Evolutionary conservation across 2,888 invertebrate genomes (phyloP), one percentile per base, ranked within the genome.

Genomic region (Chymomyza caudatula): DNA sequence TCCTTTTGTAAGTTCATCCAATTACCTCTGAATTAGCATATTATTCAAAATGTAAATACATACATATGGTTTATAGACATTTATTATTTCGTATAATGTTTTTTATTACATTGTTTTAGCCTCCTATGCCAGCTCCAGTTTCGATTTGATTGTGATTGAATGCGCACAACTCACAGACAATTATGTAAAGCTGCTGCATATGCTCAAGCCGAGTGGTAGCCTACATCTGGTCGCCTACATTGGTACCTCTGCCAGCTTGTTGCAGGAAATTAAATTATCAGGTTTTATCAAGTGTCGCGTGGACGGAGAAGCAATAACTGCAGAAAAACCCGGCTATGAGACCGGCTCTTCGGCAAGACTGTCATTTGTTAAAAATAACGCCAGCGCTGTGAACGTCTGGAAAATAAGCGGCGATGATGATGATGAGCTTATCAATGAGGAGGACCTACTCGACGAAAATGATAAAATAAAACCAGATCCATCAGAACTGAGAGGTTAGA

Each of bases 381-480:
- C 76, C 8, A 73, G 65, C 52, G 62, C 71, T n/a, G 84, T 91
- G 3, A 90, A 91, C 43, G 93, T 95, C 2, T 97, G 97, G 97
- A 96, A 95, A 89, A 89, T 97, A 53, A 94, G 95, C 68, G 82
- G 82, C 1, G 88, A 88, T 19, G 92, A 93, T 70, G 94, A 94
- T 8, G 93, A 93, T 58, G 92, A 94, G 67, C 95, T 96, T 83
- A 96, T 98, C 74, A 95, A 98, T 90, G 95, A 96, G 68, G 95
- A 97, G 90, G 94, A 95, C 76, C 92, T 99, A 25, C 91, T 99
- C 17, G 97, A 97, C 90, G 97, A 96, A 82, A 95, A 95, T 67
- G 98, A 99, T 90, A 92, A 96, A 71, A 93, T 94, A 80, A 97
- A 96, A 90, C 99, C 99, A 2, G 95, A 96, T 85, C 94, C 95